Percentiles rank a stretch among this genome's conserved stretches.
Evolutionary conservation across 2,888 invertebrate species (phyloP).

Genomic region (Rotaria socialis): DNA sequence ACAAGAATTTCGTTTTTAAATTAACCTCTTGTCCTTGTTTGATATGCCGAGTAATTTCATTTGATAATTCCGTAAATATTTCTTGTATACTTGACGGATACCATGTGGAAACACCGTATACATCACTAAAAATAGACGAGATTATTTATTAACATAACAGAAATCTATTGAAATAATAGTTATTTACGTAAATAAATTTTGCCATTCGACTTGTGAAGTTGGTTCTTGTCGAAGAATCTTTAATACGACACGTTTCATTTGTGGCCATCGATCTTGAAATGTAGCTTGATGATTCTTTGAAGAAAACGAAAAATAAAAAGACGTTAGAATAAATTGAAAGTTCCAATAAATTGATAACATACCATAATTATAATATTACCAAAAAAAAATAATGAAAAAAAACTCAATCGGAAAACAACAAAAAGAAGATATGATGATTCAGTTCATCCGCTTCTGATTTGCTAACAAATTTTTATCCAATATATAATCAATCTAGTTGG

Average conservation of each 20-base stretch:
- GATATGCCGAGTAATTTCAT: slow-evolving; percentile 87
- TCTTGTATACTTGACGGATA: slow-evolving; percentile 87
- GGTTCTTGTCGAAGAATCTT: slow-evolving; percentile 87
- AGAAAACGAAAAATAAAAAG: no score
- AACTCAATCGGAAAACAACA: slow-evolving; percentile 15
- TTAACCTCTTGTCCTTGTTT: slow-evolving; percentile 77
- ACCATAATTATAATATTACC: neutral
- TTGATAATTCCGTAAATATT: slow-evolving; percentile 78
- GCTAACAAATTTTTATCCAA: neutral
- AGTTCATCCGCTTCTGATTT: neutral
- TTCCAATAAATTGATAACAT: neutral
- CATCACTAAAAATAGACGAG: slow-evolving; percentile 63
- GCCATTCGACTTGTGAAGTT: slow-evolving; percentile 91
- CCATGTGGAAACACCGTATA: slow-evolving; percentile 92
- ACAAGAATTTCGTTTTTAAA: neutral
- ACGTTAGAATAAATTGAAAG: neutral
- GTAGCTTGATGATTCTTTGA: slow-evolving; percentile 35
- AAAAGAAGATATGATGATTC: neutral
- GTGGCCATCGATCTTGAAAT: slow-evolving; percentile 94
- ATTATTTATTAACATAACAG: neutral
- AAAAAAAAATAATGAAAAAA: neutral
- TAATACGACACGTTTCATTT: slow-evolving; percentile 84
- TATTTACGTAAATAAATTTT: slow-evolving; percentile 78
- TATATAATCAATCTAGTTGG: neutral
- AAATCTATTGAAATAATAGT: neutral